Conservation (phyloP, 2,888 invertebrate genomes). For the Julus scanicus region DNA sequence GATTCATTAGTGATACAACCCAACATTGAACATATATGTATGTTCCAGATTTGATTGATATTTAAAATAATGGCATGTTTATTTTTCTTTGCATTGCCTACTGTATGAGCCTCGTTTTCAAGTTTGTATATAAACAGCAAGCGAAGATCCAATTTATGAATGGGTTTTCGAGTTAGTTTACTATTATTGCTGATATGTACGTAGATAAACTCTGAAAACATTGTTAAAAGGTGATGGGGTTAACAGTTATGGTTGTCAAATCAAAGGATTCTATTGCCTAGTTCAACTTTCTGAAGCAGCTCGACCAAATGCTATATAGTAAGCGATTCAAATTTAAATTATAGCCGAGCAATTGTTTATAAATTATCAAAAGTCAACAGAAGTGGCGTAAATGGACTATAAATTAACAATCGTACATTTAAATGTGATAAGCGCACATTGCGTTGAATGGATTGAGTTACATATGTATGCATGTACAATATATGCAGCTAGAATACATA, state of each 20-base stretch:
- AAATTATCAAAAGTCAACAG: constrained; percentile 28
- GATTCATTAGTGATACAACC: no score
- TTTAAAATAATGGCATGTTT: no score
- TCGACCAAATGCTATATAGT: background rate
- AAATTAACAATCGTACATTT: background rate
- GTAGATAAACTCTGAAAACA: background rate
- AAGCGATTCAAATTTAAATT: background rate
- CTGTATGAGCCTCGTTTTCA: background rate
- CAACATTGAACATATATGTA: no score
- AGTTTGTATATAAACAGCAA: background rate
- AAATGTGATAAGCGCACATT: background rate
- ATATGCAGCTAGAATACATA: no score
- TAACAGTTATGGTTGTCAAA: constrained; percentile 16
- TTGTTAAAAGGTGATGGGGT: constrained; percentile 14
- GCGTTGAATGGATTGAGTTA: background rate
- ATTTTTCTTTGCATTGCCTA: no score
- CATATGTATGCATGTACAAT: no score
- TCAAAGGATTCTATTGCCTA: background rate
- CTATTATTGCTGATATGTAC: background rate
- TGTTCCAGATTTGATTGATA: no score
- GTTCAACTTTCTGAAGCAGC: background rate
- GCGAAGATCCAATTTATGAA: background rate
- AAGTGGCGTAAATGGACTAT: background rate
- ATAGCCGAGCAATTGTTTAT: background rate
- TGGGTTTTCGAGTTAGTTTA: background rate